Conservation (phyloP, 2,888 invertebrate genomes). For the Ctenicera cuprea region DNA sequence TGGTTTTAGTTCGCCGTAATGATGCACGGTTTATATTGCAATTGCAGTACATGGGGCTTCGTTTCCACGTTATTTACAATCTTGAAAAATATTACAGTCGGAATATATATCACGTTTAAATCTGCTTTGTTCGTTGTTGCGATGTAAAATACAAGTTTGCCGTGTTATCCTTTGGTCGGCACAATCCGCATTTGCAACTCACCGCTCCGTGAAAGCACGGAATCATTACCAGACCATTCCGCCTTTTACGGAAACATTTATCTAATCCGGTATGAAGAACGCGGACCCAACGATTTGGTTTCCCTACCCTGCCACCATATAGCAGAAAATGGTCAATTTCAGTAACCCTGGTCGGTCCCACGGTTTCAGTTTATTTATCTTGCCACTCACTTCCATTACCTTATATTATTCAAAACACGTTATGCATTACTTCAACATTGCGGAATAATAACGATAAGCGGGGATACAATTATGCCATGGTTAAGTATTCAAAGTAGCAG, state of each 20-base stretch:
- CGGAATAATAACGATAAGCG: conserved; percentile 42
- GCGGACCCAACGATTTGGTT: conserved; percentile 40
- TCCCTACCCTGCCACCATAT: conserved; percentile 22
- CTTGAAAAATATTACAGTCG: conserved; percentile 55
- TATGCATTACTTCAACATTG: conserved; percentile 42
- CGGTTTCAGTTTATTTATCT: conserved; percentile 29
- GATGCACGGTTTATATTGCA: conserved; percentile 51
- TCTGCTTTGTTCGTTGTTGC: conserved; percentile 58
- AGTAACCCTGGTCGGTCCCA: conserved; percentile 18
- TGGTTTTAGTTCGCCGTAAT: conserved; percentile 34
- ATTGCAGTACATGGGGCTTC: conserved; percentile 53
- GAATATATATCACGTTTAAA: conserved; percentile 59
- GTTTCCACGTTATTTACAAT: conserved; percentile 55
- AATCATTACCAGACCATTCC: conserved; percentile 59
- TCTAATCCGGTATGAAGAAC: conserved; percentile 58
- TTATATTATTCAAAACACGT: conserved; percentile 44
- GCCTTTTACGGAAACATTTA: conserved; percentile 61
- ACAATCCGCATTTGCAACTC: conserved; percentile 55
- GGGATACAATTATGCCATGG: conserved; percentile 35
- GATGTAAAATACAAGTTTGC: conserved; percentile 52
- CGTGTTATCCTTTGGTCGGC: conserved; percentile 51
- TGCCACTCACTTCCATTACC: conserved; percentile 1
- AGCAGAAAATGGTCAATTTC: conserved; percentile 12
- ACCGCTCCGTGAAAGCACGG: conserved; percentile 59
- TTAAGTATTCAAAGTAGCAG: conserved; percentile 42